Base-by-base conservation (phyloP, 2,888 invertebrate species). In the Thecocarcelia acutangulata region DNA sequence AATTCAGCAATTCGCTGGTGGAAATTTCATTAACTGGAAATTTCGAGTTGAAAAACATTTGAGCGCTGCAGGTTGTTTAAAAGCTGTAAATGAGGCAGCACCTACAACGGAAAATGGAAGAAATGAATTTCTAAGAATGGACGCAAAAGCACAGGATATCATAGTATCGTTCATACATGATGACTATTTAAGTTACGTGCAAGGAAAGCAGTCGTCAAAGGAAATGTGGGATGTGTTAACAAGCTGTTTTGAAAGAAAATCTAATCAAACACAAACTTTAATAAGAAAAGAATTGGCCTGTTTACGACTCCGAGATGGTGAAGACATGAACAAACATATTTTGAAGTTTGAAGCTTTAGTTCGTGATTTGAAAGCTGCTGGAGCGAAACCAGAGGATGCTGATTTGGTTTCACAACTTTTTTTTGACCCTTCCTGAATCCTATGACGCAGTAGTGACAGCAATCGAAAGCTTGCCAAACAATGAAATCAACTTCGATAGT, bases 1-100 rank as follows among this genome's bases (percentile, higher is more conserved):
- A 42, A 42, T 42, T 42, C 42, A 42, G 13, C 42, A 42, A 3
- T 42, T 42, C 11, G 3, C 5, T 13, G 42, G 42, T 12, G 11
- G 42, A 42, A 42, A 42, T 42, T 42, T 42, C 42, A 42, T 42
- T 12, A 48, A 48, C 19, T 48, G 48, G 48, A 48, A 48, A 48
- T 48, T 48, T 48, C 48, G 19, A 1, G 48, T 48, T n/a, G 48
- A 48, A 48, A 48, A 11, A 19, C 6, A 48, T n/a, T 44, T 15
- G 15, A 15, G n/a, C 15, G 15, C 15, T 44, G 44, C 44, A 44
- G 15, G 44, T 3, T 44, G 44, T n/a, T 3, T 44, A 4, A 4
- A 15, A 44, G 44, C 44, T 44, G 44, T 44, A 15, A 6, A 1
- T 2, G 15, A 44, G 44, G n/a, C 44, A 44, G 44, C 15, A 2